Evolutionary conservation across 2,797 vertebrate genomes (phyloP), one percentile per base, ranked within the genome.

Genomic region (Melanotaenia trifasciata): DNA sequence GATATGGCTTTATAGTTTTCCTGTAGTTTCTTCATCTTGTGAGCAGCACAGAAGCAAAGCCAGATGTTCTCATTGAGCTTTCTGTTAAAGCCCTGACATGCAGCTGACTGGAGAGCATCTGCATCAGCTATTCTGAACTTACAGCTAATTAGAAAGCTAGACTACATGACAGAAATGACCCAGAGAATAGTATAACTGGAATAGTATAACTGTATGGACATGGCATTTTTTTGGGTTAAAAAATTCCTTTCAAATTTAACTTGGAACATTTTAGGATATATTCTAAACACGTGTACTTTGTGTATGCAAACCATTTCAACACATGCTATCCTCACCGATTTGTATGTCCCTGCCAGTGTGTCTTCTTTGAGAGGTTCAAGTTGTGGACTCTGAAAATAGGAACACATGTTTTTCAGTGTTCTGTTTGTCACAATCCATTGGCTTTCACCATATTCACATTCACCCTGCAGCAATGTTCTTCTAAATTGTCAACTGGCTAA

Each of bases 301-400:
- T 64, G 18, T 12, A 40, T 33, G 20, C 33, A 9, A 40, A 14
- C 12, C 2, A 47, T 53, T 43, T 62, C 1, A 36, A 2, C 16
- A 65, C 2, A 58, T 0, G 14, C 5, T 18, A 16, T 7, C 94
- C 96, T 96, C 83, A 98, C 97, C 47, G 94, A 95, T 76, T 94
- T 92, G 26, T 93, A 95, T 24, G 95, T 94, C 81, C 94, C 93
- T 4, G 93, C 86, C 78, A 94, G 51, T 1, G 89, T 88, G 58
- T 96, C 96, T 83, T 96, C 96, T 66, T 94, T 95, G 57, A 96
- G 90, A 0, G 96, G 96, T 83, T 98, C 96, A 81, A 98, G 93
- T 70, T 92, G 92, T 0, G 96, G 97, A 88, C 94, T 96, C 96
- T 97, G 90, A 10, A 47, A 87, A 83, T 7, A 26, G 18, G 38